Evolutionary conservation across 2,113 vertebrate species (phyloP), one percentile per base, ranked within the genome.

Genomic region (Ptilorrhoa leucosticta): DNA sequence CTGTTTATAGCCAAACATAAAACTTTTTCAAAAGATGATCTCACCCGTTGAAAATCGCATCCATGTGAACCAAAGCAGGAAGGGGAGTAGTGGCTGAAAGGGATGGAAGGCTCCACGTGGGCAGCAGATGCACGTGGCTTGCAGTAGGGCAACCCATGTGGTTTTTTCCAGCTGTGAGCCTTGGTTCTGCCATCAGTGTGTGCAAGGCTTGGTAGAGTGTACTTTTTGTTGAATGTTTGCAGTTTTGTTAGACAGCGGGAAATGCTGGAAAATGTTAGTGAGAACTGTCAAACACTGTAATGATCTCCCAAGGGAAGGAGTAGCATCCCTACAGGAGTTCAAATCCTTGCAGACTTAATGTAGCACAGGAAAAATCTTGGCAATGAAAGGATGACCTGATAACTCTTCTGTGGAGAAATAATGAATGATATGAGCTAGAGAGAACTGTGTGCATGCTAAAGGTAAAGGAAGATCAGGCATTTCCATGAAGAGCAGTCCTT

Each of bases 251-350:
- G 54, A 53, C 61, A 57, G 61, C 0, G 0, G 60, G 91, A 61
- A 95, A 50, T 83, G 89, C 72, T 93, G 90, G 77, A 79, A 88
- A 92, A 80, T 20, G 44, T 89, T 71, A 66, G 71, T 75, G 47
- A 90, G 75, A 79, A 63, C 71, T 85, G 53, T 90, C 50, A 87
- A 66, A 22, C 20, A n/a, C 16, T 77, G 68, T 69, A 28, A 44
- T 42, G 54, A 57, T 73, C 77, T 95, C 60, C 50, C 56, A 78
- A 81, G 76, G 68, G 66, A 93, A 87, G 61, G 57, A 91, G 73
- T 51, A 48, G 35, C 35, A 79, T 40, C 35, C 30, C 35, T 70
- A 37, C 33, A 60, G 37, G 45, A 89, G 39, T 85, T 93, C 44
- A 65, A 83, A 79, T 54, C 40, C 40, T 70, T 47, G 37, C 51